Evolutionary conservation across 2,888 invertebrate species (phyloP).

Genomic region (Dicycla oo): DNA sequence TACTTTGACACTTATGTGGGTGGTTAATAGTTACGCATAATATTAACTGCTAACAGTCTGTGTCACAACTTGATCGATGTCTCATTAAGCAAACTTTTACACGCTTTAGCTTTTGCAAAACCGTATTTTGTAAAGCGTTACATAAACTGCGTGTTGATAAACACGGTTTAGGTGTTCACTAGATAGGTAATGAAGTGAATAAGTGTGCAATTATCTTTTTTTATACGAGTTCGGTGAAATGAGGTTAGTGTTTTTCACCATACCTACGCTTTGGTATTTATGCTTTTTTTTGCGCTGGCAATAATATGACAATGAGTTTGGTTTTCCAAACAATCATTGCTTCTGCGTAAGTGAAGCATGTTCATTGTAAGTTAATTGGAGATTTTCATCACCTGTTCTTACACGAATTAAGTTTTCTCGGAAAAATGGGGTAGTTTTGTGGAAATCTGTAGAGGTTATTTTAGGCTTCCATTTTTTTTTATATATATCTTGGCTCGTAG

Average conservation of each 20-base stretch:
- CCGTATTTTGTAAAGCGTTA: slow-evolving; percentile 55
- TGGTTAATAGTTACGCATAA: slow-evolving; percentile 46
- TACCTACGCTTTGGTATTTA: slow-evolving; percentile 30
- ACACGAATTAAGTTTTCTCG: not conserved
- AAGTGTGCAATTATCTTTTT: slow-evolving; percentile 51
- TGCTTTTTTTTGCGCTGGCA: slow-evolving; percentile 25
- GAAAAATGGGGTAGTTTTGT: not conserved
- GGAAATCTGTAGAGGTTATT: not conserved
- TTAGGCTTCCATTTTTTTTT: not conserved
- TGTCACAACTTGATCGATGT: slow-evolving; percentile 63
- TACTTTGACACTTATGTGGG: slow-evolving; percentile 51
- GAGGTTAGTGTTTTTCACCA: slow-evolving; percentile 40
- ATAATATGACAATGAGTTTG: slow-evolving; percentile 33
- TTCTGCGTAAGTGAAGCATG: not conserved
- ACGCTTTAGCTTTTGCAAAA: slow-evolving; percentile 57
- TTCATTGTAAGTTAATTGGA: slow-evolving; percentile 30
- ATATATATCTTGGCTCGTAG: too few species aligned
- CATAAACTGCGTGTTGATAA: slow-evolving; percentile 38
- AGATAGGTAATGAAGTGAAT: slow-evolving; percentile 48
- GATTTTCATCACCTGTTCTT: slow-evolving; percentile 36
- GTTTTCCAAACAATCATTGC: slow-evolving; percentile 38
- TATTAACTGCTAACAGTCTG: slow-evolving; percentile 43
- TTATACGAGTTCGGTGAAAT: slow-evolving; percentile 37
- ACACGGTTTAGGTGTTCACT: slow-evolving; percentile 33
- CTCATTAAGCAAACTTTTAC: slow-evolving; percentile 59